These are phyloP conservation scores for Spodoptera exigua DNA, from an alignment of 2,888 invertebrate genomes.

Conservation along the genomic window DNA sequence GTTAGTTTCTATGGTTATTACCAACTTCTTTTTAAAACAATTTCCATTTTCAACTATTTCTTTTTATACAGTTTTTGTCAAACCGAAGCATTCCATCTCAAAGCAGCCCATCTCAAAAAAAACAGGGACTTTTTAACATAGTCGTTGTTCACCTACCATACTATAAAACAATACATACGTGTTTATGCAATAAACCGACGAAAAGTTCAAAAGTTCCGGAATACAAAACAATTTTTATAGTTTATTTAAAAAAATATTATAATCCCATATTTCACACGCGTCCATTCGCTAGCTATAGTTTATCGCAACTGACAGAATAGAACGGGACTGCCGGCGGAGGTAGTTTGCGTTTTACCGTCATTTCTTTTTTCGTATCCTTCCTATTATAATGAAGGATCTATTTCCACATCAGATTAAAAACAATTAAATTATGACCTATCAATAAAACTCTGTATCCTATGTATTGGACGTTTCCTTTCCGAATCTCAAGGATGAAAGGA, in stretches of 20 bases:
- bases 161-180: conserved; percentile 22
- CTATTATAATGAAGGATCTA: conserved; percentile 41
- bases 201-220: conserved; percentile 21
- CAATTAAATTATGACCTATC: conserved; percentile 33
- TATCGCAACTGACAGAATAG: conserved; percentile 42
- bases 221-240: conserved; percentile 38
- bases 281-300: conserved; percentile 22
- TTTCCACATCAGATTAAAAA: conserved; percentile 33
- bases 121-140: too few species aligned
- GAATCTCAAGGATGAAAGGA: too few species aligned
- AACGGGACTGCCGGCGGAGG: conserved; percentile 35
- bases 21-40: too few species aligned
- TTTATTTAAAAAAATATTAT: conserved; percentile 45
- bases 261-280: conserved; percentile 36
- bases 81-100: too few species aligned
- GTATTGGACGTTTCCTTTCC: conserved; percentile 32
- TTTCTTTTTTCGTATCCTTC: conserved; percentile 52
- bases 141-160: too few species aligned
- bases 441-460: conserved; percentile 35
- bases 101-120: too few species aligned
- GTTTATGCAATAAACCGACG: conserved; percentile 22
- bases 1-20: conserved; percentile 10
- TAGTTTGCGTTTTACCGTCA: conserved; percentile 24
- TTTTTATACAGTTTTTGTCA: too few species aligned
- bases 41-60: too few species aligned